Base-by-base conservation (phyloP, 2,888 invertebrate species). In the Entomobrya multifasciata region DNA sequence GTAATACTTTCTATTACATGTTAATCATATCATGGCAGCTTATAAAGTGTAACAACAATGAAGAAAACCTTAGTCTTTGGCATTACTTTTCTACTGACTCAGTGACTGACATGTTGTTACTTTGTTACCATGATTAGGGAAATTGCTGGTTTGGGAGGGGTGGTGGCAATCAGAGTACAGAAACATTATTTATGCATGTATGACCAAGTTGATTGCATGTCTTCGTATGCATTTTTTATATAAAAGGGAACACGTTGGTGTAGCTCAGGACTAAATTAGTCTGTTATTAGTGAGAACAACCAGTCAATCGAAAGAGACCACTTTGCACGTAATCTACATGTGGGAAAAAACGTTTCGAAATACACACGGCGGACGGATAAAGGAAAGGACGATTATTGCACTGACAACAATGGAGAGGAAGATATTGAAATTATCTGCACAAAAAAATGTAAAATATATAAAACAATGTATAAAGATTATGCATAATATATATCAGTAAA, bases 301-400 rank as follows among this genome's bases (percentile, higher is more conserved):
- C n/a, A 65, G 44, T 79, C 79, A 15, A 65, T 52, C 30, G 52
- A 30, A 70, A 52, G 25, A 78, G 60, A 22, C 77, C 57, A 60
- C 22, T 30, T 77, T 41, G 41, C 67, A 44, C 44, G n/a, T 47
- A 22, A 30, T 30, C 1, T 47, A 49, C 13, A 57, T 72, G 82
- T 82, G 82, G 82, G 82, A 82, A 82, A 82, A 82, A 17, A 20
- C 60, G 11, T 47, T 60, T 47, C 20, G 72, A 82, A 82, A 74
- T 82, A 74, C 74, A 36, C 82, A 82, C 82, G 82, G 30, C 52
- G 52, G 74, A 30, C 74, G 74, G 74, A 74, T 74, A n/a, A 27
- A 49, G 49, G 74, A 74, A 70, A 70, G 65, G 44, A 70, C 67
- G 15, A 70, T 70, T 70, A 70, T 70, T 70, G 44, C 67, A 70